phyloP scores from a whole-genome alignment of 2,888 invertebrate species.

The Exephanes ischioxanthus region DNA sequence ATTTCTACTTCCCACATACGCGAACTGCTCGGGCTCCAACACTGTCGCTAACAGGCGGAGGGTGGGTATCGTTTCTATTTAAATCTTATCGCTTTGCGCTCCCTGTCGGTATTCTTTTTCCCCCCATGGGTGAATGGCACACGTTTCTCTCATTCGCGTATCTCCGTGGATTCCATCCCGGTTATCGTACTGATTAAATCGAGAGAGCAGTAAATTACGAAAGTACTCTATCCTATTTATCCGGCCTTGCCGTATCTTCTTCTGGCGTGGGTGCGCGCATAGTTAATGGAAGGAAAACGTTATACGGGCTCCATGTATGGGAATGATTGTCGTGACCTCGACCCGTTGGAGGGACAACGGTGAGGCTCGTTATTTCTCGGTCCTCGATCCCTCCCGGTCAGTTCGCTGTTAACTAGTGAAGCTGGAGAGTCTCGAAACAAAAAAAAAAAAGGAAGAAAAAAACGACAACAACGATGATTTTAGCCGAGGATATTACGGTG shows the following conservation, averaged over 20 bases:
- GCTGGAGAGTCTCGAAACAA: neutral
- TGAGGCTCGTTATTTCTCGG: slow-evolving; percentile 66
- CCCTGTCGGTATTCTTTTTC: neutral
- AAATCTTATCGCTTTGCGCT: neutral
- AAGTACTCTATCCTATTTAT: slow-evolving; percentile 23
- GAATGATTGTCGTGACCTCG: slow-evolving; percentile 67
- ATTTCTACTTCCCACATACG: slow-evolving; percentile 38
- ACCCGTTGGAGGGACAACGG: slow-evolving; percentile 67
- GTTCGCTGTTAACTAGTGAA: slow-evolving; percentile 43
- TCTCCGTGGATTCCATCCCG: slow-evolving; percentile 6
- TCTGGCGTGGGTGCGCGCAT: slow-evolving; percentile 55
- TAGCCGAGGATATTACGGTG: slow-evolving; percentile 14
- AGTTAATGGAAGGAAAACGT: slow-evolving; percentile 54
- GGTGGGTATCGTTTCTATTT: neutral
- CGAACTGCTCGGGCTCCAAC: neutral
- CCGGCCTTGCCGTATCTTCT: slow-evolving; percentile 27
- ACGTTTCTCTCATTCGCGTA: slow-evolving; percentile 19
- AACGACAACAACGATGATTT: slow-evolving; percentile 19
- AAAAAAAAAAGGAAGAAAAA: slow-evolving; percentile 18
- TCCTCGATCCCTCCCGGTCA: slow-evolving; percentile 60
- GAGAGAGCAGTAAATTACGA: slow-evolving; percentile 7
- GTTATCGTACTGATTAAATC: slow-evolving; percentile 18
- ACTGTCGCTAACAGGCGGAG: neutral
- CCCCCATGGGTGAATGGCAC: neutral
- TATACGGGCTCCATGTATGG: slow-evolving; percentile 60